phyloP scores from a whole-genome alignment of 2,888 invertebrate species.

The Andrena praecox region DNA sequence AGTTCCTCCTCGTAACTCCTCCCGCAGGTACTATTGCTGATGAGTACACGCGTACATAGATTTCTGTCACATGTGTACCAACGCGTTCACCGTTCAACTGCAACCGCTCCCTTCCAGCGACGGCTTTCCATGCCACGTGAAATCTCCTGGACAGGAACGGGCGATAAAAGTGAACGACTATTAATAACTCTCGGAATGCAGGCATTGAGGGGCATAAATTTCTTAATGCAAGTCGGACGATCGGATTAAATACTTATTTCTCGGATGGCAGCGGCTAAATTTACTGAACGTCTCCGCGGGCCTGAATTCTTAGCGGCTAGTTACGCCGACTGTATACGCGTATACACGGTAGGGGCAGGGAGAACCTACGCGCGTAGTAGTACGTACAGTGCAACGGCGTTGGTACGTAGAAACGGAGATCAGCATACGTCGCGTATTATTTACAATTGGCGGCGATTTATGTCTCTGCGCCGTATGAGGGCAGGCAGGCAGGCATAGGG shows the following conservation, averaged over 20 bases:
- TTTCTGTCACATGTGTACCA: too few relatives aligned
- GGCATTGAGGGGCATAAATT: slow-evolving; percentile 17
- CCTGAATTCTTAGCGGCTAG: slow-evolving; percentile 40
- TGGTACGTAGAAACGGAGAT: slow-evolving; percentile 74
- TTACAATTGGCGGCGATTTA: slow-evolving; percentile 83
- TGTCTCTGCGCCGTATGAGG: slow-evolving; percentile 75
- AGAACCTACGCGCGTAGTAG: slow-evolving; percentile 16
- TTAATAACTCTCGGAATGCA: background rate
- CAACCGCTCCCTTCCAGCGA: too few relatives aligned
- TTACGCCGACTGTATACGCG: slow-evolving; percentile 36
- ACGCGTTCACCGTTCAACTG: too few relatives aligned
- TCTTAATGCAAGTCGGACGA: slow-evolving; percentile 9
- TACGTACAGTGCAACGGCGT: slow-evolving; percentile 33
- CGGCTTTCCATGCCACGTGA: background rate
- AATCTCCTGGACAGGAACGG: background rate
- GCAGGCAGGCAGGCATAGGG: slow-evolving; percentile 67
- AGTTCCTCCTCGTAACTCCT: too few relatives aligned
- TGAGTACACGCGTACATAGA: too few relatives aligned
- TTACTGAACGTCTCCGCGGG: slow-evolving; percentile 36
- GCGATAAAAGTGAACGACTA: background rate
- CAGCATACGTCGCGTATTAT: slow-evolving; percentile 83
- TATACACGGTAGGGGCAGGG: slow-evolving; percentile 2
- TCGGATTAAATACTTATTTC: slow-evolving; percentile 39
- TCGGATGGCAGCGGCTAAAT: slow-evolving; percentile 20
- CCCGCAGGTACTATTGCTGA: too few relatives aligned